A percentile compares a stretch with the other conserved stretches of the same genome.
phyloP scores from a whole-genome alignment of 2,888 invertebrate genomes.

The Lithophane ornitopus region DNA sequence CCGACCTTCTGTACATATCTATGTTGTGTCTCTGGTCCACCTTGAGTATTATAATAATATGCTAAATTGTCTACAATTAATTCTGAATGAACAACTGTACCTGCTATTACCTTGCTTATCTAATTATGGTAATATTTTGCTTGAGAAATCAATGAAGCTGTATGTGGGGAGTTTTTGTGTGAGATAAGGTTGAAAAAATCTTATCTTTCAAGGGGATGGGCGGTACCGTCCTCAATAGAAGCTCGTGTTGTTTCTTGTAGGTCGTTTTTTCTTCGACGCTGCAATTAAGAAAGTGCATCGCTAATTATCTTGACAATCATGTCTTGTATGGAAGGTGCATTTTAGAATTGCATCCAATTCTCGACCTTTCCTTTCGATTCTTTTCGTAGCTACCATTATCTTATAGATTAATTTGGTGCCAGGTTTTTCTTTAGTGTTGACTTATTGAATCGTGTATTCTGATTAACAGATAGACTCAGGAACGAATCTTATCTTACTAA shows the following conservation, averaged over 20 bases:
- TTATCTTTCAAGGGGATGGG: constrained; percentile 26
- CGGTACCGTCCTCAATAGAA: constrained; percentile 19
- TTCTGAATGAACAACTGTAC: constrained; percentile 65
- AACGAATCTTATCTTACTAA: no score
- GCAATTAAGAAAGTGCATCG: background rate
- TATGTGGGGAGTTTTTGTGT: constrained; percentile 21
- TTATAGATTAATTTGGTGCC: no score
- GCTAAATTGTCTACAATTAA: constrained; percentile 69
- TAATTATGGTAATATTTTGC: constrained; percentile 44
- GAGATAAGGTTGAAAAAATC: constrained; percentile 12
- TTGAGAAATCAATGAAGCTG: constrained; percentile 49
- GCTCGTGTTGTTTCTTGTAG: constrained; percentile 3
- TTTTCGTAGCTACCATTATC: no score
- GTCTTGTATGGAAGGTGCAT: background rate
- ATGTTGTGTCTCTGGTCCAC: constrained; percentile 56
- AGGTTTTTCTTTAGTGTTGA: background rate
- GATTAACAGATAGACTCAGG: background rate
- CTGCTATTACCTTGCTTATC: constrained; percentile 55
- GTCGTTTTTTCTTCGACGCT: background rate
- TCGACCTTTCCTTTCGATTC: background rate
- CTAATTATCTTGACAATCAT: background rate
- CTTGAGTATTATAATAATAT: constrained; percentile 72
- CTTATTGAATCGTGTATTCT: background rate
- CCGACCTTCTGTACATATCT: constrained; percentile 13
- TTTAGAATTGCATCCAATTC: background rate